phyloP scores from a whole-genome alignment of 2,113 vertebrate species.

The Chiloscyllium plagiosum region DNA sequence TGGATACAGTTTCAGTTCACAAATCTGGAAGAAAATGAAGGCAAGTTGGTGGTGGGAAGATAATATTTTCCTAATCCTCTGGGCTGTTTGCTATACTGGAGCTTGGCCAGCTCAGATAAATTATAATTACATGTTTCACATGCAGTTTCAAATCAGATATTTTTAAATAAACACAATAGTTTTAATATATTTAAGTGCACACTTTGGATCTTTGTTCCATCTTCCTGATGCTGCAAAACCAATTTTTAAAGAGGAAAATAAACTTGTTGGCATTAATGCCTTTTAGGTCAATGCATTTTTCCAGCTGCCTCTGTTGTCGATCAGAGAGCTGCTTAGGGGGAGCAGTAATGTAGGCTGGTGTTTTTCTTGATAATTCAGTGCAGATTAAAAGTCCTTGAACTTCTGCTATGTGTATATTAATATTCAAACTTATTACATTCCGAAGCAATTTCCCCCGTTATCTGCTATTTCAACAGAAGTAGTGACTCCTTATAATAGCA shows the following conservation, averaged over 20 bases:
- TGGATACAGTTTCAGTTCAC: neutral
- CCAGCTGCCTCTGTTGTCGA: neutral
- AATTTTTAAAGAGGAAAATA: neutral
- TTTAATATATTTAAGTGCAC: neutral
- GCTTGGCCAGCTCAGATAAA: neutral
- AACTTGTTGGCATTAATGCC: neutral
- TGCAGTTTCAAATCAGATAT: neutral
- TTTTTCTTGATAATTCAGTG: neutral
- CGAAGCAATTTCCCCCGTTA: neutral
- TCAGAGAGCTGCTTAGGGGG: neutral
- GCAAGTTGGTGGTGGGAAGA: neutral
- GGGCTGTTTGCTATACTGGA: neutral
- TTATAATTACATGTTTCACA: neutral
- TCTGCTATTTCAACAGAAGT: neutral
- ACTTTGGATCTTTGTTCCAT: neutral
- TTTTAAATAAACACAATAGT: neutral
- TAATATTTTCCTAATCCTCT: neutral
- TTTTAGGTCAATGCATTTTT: neutral
- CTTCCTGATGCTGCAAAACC: neutral
- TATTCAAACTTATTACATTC: neutral
- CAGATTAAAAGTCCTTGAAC: neutral
- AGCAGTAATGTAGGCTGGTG: neutral
- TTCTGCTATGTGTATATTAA: neutral
- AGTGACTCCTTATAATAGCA: neutral
- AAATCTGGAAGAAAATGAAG: constrained; percentile 17